Percentiles rank a stretch among this genome's conserved stretches.
phyloP scores from a whole-genome alignment of 2,113 vertebrate species.

The Amphilophus citrinellus region DNA sequence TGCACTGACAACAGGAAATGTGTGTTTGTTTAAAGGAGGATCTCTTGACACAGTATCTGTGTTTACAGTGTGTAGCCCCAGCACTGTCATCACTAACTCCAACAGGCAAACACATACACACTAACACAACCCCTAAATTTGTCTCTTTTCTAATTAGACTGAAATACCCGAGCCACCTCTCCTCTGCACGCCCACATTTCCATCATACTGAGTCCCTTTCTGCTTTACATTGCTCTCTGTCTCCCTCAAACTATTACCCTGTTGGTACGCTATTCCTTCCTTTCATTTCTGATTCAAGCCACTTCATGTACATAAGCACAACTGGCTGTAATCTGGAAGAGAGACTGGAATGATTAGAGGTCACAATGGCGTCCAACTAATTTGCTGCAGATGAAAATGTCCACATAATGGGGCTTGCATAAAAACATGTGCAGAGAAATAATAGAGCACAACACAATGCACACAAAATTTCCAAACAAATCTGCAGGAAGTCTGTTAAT shows the following conservation, averaged over 20 bases:
- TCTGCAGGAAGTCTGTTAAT: slow-evolving; percentile 57
- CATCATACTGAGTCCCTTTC: slow-evolving; percentile 2
- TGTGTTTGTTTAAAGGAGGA: slow-evolving; percentile 81
- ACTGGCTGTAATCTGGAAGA: slow-evolving; percentile 28
- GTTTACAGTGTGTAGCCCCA: slow-evolving; percentile 72
- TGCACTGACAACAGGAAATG: slow-evolving; percentile 77
- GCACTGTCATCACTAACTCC: slow-evolving; percentile 52
- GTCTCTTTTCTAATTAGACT: slow-evolving; percentile 40
- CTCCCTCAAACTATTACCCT: neutral
- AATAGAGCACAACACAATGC: slow-evolving; percentile 1
- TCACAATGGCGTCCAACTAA: slow-evolving; percentile 60
- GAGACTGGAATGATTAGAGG: slow-evolving; percentile 19
- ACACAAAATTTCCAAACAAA: slow-evolving; percentile 45
- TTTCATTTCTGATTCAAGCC: slow-evolving; percentile 20
- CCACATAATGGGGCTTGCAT: neutral
- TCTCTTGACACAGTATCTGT: slow-evolving; percentile 77
- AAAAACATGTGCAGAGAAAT: neutral
- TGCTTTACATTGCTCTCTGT: slow-evolving; percentile 6
- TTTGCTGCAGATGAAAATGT: slow-evolving; percentile 68
- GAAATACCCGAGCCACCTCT: slow-evolving; percentile 46
- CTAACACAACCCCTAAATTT: neutral
- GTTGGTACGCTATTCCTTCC: neutral
- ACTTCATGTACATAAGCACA: slow-evolving; percentile 14
- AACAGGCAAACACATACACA: neutral
- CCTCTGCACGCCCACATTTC: slow-evolving; percentile 16